Conservation (phyloP, 1,140 invertebrate species). For the Tetraneura akinire region DNA sequence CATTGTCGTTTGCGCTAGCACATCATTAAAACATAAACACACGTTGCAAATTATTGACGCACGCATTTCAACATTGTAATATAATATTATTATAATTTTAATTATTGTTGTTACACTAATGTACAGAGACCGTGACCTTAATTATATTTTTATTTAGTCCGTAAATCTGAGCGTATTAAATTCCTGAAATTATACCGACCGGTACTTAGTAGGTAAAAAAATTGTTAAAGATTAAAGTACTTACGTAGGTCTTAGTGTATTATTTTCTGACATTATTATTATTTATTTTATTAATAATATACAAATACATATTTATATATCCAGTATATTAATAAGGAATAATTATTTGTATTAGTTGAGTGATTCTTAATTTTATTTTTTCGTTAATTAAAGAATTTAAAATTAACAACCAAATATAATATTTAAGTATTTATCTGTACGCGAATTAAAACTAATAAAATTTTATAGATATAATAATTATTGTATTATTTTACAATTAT, state of each 20-base stretch:
- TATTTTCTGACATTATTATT: no score
- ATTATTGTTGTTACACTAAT: not conserved
- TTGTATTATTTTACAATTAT: conserved; percentile 2
- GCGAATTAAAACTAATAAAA: not conserved
- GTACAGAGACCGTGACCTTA: not conserved
- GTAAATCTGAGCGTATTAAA: not conserved
- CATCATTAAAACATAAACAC: not conserved
- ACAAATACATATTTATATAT: no score
- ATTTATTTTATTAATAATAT: no score
- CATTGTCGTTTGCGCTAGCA: not conserved
- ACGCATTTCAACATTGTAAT: not conserved
- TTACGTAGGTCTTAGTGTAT: no score
- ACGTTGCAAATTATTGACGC: no score
- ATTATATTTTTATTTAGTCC: not conserved
- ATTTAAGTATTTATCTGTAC: not conserved
- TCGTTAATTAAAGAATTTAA: not conserved
- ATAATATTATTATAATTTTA: not conserved
- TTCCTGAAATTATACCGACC: not conserved
- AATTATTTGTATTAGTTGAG: no score
- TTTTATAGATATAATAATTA: not conserved
- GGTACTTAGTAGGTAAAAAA: not conserved
- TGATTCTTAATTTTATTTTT: not conserved
- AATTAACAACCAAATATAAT: not conserved
- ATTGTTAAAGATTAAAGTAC: no score
- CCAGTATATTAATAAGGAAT: no score